Percentiles rank a stretch among this genome's conserved stretches.
phyloP scores from a whole-genome alignment of 2,888 invertebrate genomes.

The Mellilla xanthometata region DNA sequence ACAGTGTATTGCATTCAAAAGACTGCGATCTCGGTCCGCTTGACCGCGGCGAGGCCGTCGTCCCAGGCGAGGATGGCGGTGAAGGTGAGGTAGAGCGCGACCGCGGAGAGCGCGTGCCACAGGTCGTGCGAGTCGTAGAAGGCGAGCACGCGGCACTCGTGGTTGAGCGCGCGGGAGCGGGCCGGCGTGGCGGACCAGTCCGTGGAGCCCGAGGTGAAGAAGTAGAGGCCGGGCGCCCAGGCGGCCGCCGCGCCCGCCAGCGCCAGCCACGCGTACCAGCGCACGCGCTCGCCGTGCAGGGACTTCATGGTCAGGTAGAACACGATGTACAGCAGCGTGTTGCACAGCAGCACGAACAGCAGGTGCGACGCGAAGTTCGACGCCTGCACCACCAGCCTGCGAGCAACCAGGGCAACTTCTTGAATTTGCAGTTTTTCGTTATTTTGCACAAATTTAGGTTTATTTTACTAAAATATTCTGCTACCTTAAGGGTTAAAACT shows the following conservation, averaged over 20 bases:
- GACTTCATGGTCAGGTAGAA: constrained; percentile 95
- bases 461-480: too few relatives aligned
- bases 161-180: constrained; percentile 83
- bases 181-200: constrained; percentile 85
- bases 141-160: constrained; percentile 63
- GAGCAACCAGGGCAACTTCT: too few relatives aligned
- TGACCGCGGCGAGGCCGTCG: constrained; percentile 89
- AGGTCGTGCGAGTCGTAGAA: constrained; percentile 95
- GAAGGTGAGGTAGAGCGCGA: constrained; percentile 92
- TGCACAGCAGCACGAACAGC: constrained; percentile 90
- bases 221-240: constrained; percentile 88
- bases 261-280: constrained; percentile 84
- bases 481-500: too few relatives aligned
- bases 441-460: too few relatives aligned
- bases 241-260: constrained; percentile 84
- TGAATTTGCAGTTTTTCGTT: too few relatives aligned
- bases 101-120: constrained; percentile 94
- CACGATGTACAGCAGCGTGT: constrained; percentile 90
- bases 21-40: constrained; percentile 89
- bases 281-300: constrained; percentile 84
- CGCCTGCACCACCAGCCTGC: constrained; percentile 79
- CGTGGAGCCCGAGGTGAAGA: constrained; percentile 46
- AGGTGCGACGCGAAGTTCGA: constrained; percentile 92
- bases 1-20: constrained; percentile 80
- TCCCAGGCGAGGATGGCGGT: constrained; percentile 92